Conservation (phyloP, 1,140 invertebrate genomes). For the Amphibalanus amphitrite region DNA sequence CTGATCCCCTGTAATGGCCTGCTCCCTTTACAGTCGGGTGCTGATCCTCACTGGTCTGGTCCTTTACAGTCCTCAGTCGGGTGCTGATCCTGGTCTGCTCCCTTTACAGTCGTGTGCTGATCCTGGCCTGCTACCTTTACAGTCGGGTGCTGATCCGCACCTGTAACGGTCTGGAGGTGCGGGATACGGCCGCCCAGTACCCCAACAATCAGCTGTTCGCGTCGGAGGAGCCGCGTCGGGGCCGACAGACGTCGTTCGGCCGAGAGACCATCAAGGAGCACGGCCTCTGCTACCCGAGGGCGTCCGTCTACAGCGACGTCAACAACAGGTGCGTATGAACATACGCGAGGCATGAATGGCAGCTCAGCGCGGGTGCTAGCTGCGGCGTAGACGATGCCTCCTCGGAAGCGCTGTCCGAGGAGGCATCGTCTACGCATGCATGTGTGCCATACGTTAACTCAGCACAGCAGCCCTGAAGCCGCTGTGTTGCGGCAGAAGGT, state of each 20-base stretch:
- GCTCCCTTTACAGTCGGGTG: not conserved
- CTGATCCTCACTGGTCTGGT: slow-evolving; percentile 29
- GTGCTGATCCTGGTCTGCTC: no score
- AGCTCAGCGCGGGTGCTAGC: no score
- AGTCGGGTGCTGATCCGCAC: slow-evolving; percentile 50
- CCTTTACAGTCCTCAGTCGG: no score
- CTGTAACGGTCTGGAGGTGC: slow-evolving; percentile 56
- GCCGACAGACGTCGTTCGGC: not conserved
- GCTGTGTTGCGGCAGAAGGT: no score
- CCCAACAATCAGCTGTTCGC: not conserved
- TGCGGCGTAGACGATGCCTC: no score
- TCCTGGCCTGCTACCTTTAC: not conserved
- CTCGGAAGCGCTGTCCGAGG: no score
- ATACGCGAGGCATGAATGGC: no score
- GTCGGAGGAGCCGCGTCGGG: not conserved
- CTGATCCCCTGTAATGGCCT: no score
- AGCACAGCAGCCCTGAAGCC: no score
- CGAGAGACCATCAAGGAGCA: not conserved
- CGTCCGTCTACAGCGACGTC: not conserved
- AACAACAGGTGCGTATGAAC: not conserved
- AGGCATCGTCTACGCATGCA: no score
- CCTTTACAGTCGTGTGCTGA: no score
- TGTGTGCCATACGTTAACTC: no score
- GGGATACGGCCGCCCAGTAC: slow-evolving; percentile 28
- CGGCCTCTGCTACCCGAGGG: not conserved